phyloP scores from a whole-genome alignment of 2,888 invertebrate species.

The Blastobasis adustella region DNA sequence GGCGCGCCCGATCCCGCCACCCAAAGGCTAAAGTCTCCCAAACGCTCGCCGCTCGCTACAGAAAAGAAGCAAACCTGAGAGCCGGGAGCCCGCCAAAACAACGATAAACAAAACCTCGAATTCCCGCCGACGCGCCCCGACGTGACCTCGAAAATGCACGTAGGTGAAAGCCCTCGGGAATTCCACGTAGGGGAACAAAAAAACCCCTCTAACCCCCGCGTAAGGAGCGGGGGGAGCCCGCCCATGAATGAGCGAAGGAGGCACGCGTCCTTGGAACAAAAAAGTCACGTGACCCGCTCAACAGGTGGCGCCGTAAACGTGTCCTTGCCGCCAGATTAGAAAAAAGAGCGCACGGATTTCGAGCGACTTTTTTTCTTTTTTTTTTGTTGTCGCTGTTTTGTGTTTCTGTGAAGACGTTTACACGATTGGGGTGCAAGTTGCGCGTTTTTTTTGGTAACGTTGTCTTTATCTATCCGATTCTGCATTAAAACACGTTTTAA shows the following conservation, averaged over 20 bases:
- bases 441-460: neutral
- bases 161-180: conserved; percentile 73
- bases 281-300: conserved; percentile 72
- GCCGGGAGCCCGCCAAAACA: conserved; percentile 42
- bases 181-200: conserved; percentile 70
- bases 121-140: conserved; percentile 37
- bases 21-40: conserved; percentile 16
- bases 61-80: conserved; percentile 18
- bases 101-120: conserved; percentile 60
- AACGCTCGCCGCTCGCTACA: neutral
- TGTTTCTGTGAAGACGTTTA: too few relatives aligned
- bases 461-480: too few relatives aligned
- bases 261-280: conserved; percentile 72
- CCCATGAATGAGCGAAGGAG: conserved; percentile 74
- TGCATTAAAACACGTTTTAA: too few relatives aligned
- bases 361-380: neutral
- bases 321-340: conserved; percentile 64
- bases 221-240: conserved; percentile 59
- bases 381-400: neutral
- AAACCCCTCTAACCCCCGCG: conserved; percentile 60
- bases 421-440: too few relatives aligned
- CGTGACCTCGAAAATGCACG: conserved; percentile 72
- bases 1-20: neutral
- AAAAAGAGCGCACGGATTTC: conserved; percentile 28
- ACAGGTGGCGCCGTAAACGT: conserved; percentile 70